These are phyloP conservation scores for Microctenopoma lineatum DNA, from an alignment of 2,797 vertebrate species.

Conservation along the genomic window DNA sequence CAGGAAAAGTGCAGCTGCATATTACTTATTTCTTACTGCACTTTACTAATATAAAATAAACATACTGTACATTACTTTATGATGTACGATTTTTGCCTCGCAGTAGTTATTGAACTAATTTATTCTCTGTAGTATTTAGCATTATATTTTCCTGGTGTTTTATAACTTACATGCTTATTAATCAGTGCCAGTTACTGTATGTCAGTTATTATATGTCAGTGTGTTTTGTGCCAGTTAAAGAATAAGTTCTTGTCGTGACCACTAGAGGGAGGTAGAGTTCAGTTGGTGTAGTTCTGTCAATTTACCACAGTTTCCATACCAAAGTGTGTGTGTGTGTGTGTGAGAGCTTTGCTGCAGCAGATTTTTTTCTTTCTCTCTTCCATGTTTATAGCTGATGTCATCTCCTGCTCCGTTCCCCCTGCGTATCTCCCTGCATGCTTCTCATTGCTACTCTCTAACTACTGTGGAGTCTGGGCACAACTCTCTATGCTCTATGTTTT, in stretches of 20 bases:
- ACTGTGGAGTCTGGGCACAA: constrained; percentile 19
- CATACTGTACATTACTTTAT: no score
- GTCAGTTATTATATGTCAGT: no score
- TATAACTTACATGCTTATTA: no score
- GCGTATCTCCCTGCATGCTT: background rate
- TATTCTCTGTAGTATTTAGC: no score
- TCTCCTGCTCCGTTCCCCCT: background rate
- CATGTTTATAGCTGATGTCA: background rate
- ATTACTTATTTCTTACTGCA: no score
- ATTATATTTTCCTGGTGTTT: no score
- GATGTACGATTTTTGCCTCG: no score
- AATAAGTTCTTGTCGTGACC: constrained; percentile 38
- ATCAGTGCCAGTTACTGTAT: no score
- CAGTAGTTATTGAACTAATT: no score
- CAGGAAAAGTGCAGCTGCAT: no score
- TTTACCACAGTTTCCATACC: background rate
- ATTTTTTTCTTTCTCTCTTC: background rate
- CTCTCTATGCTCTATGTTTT: constrained; percentile 36
- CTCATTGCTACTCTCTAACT: background rate
- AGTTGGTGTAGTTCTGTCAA: constrained; percentile 14
- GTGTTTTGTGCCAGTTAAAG: background rate
- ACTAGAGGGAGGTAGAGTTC: constrained; percentile 60
- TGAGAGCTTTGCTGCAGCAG: background rate
- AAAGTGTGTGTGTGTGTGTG: constrained; percentile 1
- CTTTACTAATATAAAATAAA: no score